Evolutionary conservation across 2,888 invertebrate genomes (phyloP).

Genomic region (Meteorus cinctellus): DNA sequence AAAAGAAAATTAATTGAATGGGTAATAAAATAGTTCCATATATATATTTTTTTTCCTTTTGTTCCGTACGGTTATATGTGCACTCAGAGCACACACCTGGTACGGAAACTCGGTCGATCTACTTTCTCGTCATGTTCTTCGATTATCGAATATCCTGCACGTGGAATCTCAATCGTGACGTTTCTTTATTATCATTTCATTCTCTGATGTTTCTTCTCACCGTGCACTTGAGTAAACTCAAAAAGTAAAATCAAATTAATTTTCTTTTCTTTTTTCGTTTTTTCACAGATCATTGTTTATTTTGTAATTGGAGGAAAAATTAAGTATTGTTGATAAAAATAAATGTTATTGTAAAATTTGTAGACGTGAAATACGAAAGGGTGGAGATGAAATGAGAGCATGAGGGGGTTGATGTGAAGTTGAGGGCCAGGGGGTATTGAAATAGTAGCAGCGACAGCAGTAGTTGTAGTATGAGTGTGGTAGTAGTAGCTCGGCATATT

Average conservation of each 20-base stretch:
- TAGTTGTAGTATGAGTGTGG: neutral
- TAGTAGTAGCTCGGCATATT: slow-evolving; percentile 23
- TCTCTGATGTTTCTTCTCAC: neutral
- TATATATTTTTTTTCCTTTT: neutral
- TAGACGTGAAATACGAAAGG: neutral
- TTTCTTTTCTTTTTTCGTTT: neutral
- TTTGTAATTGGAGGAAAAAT: neutral
- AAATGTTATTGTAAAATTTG: neutral
- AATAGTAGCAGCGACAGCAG: neutral
- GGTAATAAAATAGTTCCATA: neutral
- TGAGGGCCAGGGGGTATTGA: neutral
- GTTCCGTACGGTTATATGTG: slow-evolving; percentile 2
- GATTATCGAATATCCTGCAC: slow-evolving; percentile 21
- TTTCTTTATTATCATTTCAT: slow-evolving; percentile 3
- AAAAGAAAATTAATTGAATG: neutral
- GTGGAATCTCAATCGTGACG: neutral
- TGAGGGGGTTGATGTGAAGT: neutral
- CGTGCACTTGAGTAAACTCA: neutral
- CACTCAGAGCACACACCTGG: slow-evolving; percentile 13
- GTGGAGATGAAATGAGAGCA: neutral
- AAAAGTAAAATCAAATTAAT: neutral
- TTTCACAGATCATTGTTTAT: neutral
- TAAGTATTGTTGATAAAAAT: neutral
- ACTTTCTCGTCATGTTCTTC: slow-evolving; percentile 22
- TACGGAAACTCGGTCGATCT: slow-evolving; percentile 37